Percentiles rank a stretch among this genome's conserved stretches.
Conservation (phyloP, 2,797 vertebrate genomes). For the Aphelocoma californica region DNA sequence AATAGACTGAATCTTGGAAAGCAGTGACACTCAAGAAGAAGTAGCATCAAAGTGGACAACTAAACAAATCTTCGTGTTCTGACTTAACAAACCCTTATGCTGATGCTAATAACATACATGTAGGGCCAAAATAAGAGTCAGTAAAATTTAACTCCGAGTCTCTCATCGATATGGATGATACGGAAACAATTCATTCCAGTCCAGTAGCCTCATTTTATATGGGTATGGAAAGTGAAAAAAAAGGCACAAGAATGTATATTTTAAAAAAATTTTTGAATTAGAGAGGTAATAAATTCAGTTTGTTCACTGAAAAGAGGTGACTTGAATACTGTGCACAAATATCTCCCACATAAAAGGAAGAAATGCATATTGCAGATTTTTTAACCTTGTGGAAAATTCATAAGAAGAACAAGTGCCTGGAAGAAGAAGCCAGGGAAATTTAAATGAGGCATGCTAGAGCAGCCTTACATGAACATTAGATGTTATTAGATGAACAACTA, state of each 20-base stretch:
- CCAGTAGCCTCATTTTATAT: background rate
- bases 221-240: background rate
- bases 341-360: background rate
- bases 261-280: background rate
- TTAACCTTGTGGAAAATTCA: background rate
- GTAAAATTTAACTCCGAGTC: background rate
- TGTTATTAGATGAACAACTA: background rate
- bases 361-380: background rate
- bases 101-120: background rate
- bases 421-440: background rate
- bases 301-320: background rate
- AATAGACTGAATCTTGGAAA: background rate
- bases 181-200: background rate
- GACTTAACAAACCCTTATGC: background rate
- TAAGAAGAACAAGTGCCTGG: background rate
- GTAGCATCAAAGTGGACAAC: background rate
- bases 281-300: background rate
- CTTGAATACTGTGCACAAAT: background rate
- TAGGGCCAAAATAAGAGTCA: background rate
- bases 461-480: background rate
- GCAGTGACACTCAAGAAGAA: background rate
- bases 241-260: background rate
- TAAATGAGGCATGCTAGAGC: background rate
- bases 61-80: background rate
- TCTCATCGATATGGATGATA: background rate